Percentiles rank a stretch among this genome's conserved stretches.
Conservation (phyloP, 2,797 vertebrate genomes). For the Rhynchotus rufescens region DNA sequence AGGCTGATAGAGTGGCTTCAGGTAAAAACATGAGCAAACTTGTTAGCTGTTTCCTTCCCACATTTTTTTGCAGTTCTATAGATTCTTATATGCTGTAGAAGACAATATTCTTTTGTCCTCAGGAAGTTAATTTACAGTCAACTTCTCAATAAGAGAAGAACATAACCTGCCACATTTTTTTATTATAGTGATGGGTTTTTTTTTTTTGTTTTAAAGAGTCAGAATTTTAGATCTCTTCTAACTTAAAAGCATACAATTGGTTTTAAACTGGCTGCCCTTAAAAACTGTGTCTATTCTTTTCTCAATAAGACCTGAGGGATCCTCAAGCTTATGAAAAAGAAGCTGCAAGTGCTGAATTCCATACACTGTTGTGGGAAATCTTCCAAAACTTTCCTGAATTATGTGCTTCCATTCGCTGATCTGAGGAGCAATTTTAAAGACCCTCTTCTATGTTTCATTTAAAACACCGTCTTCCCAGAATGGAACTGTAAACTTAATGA, state of each 20-base stretch:
- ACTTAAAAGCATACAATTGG: not conserved
- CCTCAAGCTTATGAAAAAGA: not conserved
- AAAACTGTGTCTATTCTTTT: not conserved
- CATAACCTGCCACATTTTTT: not conserved
- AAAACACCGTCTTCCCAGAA: not conserved
- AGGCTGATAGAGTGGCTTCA: not conserved
- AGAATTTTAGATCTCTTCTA: rapidly evolving
- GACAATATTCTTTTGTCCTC: not conserved
- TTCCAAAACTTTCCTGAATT: not conserved
- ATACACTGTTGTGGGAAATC: not conserved
- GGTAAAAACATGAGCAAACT: slow-evolving; percentile 29
- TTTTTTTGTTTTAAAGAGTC: not conserved
- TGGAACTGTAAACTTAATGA: not conserved
- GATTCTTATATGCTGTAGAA: not conserved
- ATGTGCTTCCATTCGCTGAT: not conserved
- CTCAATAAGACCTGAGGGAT: not conserved
- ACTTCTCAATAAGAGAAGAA: not conserved
- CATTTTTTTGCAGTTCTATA: not conserved
- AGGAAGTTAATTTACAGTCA: not conserved
- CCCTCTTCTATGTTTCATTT: not conserved
- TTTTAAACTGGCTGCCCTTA: not conserved
- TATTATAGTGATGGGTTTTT: not conserved
- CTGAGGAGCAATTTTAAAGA: not conserved
- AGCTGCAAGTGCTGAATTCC: not conserved
- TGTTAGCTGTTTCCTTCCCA: not conserved